Conservation (phyloP, 1,140 invertebrate genomes). For the Drosophila pruinosa region DNA sequence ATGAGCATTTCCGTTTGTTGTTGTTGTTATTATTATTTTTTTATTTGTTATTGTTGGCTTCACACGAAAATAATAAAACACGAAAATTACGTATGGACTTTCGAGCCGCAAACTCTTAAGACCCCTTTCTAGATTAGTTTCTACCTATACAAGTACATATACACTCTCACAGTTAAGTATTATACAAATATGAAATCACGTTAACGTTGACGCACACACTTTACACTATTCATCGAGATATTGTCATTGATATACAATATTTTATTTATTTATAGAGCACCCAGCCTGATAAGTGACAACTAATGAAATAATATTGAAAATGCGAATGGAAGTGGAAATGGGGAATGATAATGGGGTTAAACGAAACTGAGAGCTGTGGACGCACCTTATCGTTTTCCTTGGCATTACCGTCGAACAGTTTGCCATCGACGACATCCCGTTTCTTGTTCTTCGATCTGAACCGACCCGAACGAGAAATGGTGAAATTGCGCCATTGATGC, state of each 20-base stretch:
- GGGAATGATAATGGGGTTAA: not conserved
- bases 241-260: conserved; percentile 34
- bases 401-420: conserved; percentile 64
- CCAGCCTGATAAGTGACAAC: not conserved
- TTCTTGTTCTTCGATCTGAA: conserved; percentile 80
- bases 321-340: not conserved
- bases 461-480: conserved; percentile 78
- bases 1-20: conserved; percentile 60
- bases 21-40: conserved; percentile 37
- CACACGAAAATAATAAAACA: conserved; percentile 23
- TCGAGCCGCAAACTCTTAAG: conserved; percentile 27
- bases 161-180: not conserved
- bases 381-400: conserved; percentile 63
- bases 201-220: conserved; percentile 34
- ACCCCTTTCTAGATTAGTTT: conserved; percentile 31
- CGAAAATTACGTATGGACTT: conserved; percentile 25
- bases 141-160: conserved; percentile 10
- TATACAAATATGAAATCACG: conserved; percentile 42
- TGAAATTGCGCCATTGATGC: conserved; percentile 80
- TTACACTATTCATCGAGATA: conserved; percentile 26
- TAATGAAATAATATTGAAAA: conserved; percentile 3
- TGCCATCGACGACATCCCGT: conserved; percentile 76
- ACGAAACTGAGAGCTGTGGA: not conserved
- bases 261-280: conserved; percentile 17
- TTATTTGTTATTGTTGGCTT: conserved; percentile 33